These are phyloP conservation scores for Alcis repandata DNA, from an alignment of 2,888 invertebrate genomes.

Conservation along the genomic window DNA sequence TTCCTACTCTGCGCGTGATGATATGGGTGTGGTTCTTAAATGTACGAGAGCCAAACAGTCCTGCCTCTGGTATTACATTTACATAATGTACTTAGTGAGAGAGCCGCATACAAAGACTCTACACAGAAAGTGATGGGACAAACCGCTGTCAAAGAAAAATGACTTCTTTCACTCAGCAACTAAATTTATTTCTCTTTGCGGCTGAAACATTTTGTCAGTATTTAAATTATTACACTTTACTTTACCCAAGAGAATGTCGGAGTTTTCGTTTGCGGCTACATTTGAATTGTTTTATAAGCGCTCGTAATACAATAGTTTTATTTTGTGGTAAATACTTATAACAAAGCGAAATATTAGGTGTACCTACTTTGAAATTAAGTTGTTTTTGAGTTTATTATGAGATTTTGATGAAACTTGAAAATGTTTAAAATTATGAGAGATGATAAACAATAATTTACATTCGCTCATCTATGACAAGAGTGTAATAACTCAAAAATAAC, in stretches of 20 bases:
- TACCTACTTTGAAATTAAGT: not conserved
- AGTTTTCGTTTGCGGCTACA: constrained; percentile 34
- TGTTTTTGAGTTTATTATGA: not conserved
- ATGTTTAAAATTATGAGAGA: not conserved
- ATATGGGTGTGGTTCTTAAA: constrained; percentile 72
- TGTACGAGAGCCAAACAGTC: constrained; percentile 68
- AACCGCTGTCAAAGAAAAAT: constrained; percentile 66
- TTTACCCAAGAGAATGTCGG: constrained; percentile 54
- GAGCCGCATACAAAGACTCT: constrained; percentile 78
- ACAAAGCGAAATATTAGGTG: not conserved
- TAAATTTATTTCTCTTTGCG: constrained; percentile 59
- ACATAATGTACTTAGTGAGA: constrained; percentile 80
- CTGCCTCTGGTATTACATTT: constrained; percentile 80
- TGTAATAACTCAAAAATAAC: too few species aligned
- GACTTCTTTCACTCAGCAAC: constrained; percentile 61
- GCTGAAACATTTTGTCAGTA: constrained; percentile 57
- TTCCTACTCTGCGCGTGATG: constrained; percentile 61
- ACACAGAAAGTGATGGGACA: constrained; percentile 70
- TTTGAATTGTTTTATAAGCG: constrained; percentile 39
- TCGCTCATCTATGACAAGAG: too few species aligned
- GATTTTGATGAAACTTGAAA: not conserved
- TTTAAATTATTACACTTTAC: constrained; percentile 67
- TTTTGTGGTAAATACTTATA: constrained; percentile 46
- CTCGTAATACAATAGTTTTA: constrained; percentile 50
- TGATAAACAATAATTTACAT: too few species aligned